Conservation (phyloP, 2,113 vertebrate genomes). For the Halcyon senegalensis region DNA sequence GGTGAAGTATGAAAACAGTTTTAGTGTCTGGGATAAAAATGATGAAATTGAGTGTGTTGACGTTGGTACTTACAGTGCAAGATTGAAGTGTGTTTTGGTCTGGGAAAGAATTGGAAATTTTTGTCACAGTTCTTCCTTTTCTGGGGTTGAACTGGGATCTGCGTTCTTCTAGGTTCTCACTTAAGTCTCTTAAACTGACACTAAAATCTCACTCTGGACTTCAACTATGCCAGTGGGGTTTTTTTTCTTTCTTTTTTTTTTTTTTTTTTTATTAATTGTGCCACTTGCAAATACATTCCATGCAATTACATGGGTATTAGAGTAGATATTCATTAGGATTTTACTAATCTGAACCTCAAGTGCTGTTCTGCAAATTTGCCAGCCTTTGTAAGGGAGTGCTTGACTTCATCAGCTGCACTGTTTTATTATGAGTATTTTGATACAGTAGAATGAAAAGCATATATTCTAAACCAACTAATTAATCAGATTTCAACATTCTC, state of each 20-base stretch:
- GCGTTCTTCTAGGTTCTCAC: not conserved
- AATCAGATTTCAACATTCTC: slow-evolving; percentile 29
- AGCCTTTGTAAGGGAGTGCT: slow-evolving; percentile 49
- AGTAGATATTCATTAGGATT: slow-evolving; percentile 62
- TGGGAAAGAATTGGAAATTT: not conserved
- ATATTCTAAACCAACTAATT: slow-evolving; percentile 31
- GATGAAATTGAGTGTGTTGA: not conserved
- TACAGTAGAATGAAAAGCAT: slow-evolving; percentile 21
- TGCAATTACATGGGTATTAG: slow-evolving; percentile 59
- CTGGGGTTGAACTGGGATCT: not conserved
- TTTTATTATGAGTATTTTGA: slow-evolving; percentile 43
- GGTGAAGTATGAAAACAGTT: not conserved
- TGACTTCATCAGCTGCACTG: slow-evolving; percentile 40
- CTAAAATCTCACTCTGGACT: not conserved
- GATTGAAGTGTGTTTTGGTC: not conserved
- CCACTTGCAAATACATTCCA: slow-evolving; percentile 27
- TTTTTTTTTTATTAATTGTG: not conserved
- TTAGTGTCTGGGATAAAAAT: not conserved
- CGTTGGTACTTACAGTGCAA: not conserved
- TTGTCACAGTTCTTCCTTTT: not conserved
- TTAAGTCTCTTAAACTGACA: not conserved
- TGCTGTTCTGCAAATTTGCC: slow-evolving; percentile 59
- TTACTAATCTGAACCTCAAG: slow-evolving; percentile 62
- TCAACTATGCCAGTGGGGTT: not conserved
- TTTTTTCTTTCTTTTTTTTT: fast-evolving